Evolutionary conservation across 2,797 vertebrate genomes (phyloP).

Genomic region (Amphiprion clarkii): DNA sequence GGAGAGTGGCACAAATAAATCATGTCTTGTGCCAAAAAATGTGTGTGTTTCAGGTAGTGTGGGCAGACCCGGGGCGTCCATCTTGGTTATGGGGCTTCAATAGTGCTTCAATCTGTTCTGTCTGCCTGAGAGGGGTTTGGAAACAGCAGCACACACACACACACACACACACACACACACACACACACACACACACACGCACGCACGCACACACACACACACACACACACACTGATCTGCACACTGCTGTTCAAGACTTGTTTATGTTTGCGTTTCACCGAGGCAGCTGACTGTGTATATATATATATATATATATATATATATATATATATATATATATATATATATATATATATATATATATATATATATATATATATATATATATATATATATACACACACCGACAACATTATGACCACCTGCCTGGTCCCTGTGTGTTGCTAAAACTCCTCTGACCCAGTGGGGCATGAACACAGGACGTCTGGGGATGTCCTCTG

Average conservation of each 20-base stretch:
- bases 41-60: slow-evolving; percentile 13
- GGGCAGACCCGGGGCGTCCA: slow-evolving; percentile 40
- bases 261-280: slow-evolving; percentile 41
- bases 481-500: too few relatives aligned
- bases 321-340: too few relatives aligned
- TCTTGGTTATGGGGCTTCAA: slow-evolving; percentile 60
- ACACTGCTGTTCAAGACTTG: slow-evolving; percentile 24
- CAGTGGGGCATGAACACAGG: too few relatives aligned
- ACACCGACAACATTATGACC: too few relatives aligned
- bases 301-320: slow-evolving; percentile 6
- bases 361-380: neutral
- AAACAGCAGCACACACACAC: neutral
- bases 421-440: too few relatives aligned
- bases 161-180: neutral
- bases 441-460: too few relatives aligned
- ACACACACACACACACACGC: neutral
- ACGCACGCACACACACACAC: slow-evolving; percentile 8
- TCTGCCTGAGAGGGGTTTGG: slow-evolving; percentile 20
- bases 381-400: too few relatives aligned
- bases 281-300: slow-evolving; percentile 40
- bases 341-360: neutral
- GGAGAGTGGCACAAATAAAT: slow-evolving; percentile 62
- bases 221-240: slow-evolving; percentile 20
- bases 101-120: slow-evolving; percentile 48
- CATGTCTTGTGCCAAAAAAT: slow-evolving; percentile 26